Conservation (phyloP, 1,140 invertebrate species). For the Chelonus insularis region DNA sequence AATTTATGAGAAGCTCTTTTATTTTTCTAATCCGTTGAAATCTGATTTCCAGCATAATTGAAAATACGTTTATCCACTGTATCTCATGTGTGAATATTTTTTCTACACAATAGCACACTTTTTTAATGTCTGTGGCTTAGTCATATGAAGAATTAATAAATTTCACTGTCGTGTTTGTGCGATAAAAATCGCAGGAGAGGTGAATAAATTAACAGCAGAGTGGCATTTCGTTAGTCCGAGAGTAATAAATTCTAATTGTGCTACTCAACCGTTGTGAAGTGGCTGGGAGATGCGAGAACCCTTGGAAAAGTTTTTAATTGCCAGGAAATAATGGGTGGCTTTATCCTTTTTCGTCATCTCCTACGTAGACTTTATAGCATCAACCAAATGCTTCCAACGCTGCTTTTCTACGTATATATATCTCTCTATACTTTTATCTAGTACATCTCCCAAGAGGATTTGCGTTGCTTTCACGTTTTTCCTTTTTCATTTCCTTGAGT, state of each 20-base stretch:
- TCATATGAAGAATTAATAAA: background rate
- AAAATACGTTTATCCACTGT: too few relatives aligned
- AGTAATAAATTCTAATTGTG: background rate
- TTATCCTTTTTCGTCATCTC: slow-evolving; percentile 2
- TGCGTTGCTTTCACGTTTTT: background rate
- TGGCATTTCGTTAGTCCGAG: background rate
- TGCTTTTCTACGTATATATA: background rate
- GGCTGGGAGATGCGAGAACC: background rate
- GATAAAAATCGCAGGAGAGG: background rate
- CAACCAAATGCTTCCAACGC: background rate
- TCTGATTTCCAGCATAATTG: too few relatives aligned
- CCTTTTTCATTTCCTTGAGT: background rate
- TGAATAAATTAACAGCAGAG: background rate
- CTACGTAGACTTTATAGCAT: background rate
- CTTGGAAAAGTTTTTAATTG: slow-evolving; percentile 21
- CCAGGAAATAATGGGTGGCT: slow-evolving; percentile 20
- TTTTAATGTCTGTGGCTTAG: background rate
- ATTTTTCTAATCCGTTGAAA: too few relatives aligned
- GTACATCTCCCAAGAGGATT: background rate
- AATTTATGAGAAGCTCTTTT: too few relatives aligned
- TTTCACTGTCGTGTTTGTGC: background rate
- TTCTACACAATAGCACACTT: background rate
- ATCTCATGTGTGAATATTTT: too few relatives aligned
- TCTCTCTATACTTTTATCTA: background rate
- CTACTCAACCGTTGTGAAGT: background rate